phyloP scores from a whole-genome alignment of 1,140 invertebrate genomes.

The Goniozus legneri region DNA sequence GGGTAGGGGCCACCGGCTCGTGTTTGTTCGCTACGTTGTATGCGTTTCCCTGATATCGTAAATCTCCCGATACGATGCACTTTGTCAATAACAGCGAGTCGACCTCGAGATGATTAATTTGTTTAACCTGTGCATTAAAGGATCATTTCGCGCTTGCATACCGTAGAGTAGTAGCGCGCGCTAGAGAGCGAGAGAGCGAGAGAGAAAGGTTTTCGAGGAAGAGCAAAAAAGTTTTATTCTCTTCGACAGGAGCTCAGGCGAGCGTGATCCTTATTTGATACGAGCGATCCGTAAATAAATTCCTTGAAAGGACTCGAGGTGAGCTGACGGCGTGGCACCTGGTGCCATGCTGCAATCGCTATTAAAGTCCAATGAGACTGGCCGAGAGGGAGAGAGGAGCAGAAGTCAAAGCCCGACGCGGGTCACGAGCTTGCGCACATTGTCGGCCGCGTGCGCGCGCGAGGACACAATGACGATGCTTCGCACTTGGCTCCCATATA shows the following conservation, averaged over 20 bases:
- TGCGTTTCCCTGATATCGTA: conserved; percentile 8
- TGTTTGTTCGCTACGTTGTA: background rate
- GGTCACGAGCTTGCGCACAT: too few relatives aligned
- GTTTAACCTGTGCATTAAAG: conserved; percentile 11
- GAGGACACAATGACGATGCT: too few relatives aligned
- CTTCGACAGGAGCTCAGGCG: background rate
- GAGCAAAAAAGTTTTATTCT: conserved; percentile 7
- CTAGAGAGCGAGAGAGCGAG: conserved; percentile 11
- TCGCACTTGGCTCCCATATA: too few relatives aligned
- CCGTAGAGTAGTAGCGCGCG: conserved; percentile 1
- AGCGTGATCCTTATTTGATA: conserved; percentile 6
- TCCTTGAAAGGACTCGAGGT: conserved; percentile 1
- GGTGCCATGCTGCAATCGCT: conserved; percentile 13
- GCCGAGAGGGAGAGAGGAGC: conserved; percentile 7
- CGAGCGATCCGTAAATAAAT: conserved; percentile 15
- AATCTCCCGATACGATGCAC: too few relatives aligned
- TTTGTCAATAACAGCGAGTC: conserved; percentile 6
- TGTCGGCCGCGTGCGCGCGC: too few relatives aligned
- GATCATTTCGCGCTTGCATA: conserved; percentile 11
- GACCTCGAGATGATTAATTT: conserved; percentile 15
- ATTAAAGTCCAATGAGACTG: conserved; percentile 23
- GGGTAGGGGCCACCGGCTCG: background rate
- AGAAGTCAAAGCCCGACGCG: too few relatives aligned
- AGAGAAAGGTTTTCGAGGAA: conserved; percentile 9
- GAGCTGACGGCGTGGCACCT: conserved; percentile 11